Conservation (phyloP, 2,888 invertebrate species). For the Caenorhabditis drosophilae region DNA sequence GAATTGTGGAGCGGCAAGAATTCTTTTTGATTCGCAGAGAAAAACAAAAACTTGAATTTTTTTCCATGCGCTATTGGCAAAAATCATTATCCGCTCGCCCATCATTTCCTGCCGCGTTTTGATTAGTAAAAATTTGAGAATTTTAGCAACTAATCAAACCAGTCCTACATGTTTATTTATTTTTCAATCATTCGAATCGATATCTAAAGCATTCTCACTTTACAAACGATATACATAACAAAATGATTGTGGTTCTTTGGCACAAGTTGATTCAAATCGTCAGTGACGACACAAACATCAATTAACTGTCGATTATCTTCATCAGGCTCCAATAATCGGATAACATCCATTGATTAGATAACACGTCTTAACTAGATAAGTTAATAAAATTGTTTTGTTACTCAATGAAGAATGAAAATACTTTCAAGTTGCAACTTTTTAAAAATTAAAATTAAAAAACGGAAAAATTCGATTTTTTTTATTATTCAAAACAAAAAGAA, state of each 20-base stretch:
- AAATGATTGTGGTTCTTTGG: neutral
- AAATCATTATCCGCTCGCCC: no score
- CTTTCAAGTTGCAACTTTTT: neutral
- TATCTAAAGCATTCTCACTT: no score
- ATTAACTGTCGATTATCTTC: neutral
- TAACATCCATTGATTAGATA: neutral
- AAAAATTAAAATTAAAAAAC: conserved; percentile 1
- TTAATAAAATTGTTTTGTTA: no score
- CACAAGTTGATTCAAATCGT: neutral
- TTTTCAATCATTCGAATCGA: no score
- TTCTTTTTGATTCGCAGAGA: no score
- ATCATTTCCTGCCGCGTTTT: no score
- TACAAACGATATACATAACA: conserved; percentile 3
- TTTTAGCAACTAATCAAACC: no score
- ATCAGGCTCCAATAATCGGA: neutral
- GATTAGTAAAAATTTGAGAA: no score
- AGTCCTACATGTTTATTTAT: no score
- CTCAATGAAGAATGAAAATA: neutral
- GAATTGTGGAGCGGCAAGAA: no score
- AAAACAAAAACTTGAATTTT: no score
- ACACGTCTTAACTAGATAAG: neutral
- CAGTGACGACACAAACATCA: neutral
- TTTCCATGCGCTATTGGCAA: no score
- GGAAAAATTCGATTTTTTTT: neutral
- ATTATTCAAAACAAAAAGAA: conserved; percentile 2